phyloP scores from a whole-genome alignment of 2,797 vertebrate genomes.

The Hydrocynus forskahlii region DNA sequence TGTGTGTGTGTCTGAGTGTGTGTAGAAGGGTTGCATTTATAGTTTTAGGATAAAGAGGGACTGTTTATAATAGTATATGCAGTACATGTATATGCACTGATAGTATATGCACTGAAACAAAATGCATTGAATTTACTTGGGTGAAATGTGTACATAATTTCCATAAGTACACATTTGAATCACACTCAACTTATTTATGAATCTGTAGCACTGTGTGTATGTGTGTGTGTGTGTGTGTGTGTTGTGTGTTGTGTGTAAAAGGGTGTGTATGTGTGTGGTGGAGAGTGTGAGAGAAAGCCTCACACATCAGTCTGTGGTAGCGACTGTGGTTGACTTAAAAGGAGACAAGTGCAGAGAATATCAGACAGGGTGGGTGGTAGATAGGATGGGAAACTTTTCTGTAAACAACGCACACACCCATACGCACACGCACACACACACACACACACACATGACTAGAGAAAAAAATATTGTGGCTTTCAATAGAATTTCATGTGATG shows the following conservation, averaged over 20 bases:
- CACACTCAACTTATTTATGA: too few species aligned
- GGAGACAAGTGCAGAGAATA: conserved; percentile 38
- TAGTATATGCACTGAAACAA: background rate
- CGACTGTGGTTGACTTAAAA: conserved; percentile 61
- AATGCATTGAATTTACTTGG: too few species aligned
- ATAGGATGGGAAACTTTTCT: conserved; percentile 45
- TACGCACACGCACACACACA: background rate
- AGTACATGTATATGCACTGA: background rate
- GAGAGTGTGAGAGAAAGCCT: conserved; percentile 34
- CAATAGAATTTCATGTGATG: conserved; percentile 15
- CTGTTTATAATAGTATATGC: too few species aligned
- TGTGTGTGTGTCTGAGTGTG: conserved; percentile 51
- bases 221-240: too few species aligned
- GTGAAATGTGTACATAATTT: too few species aligned
- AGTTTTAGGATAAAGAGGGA: too few species aligned
- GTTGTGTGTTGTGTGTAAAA: conserved; percentile 27
- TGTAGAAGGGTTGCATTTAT: too few species aligned
- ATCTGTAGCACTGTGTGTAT: too few species aligned
- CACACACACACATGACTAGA: too few species aligned
- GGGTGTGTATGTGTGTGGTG: conserved; percentile 38
- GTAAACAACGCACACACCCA: conserved; percentile 15
- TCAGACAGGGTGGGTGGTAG: conserved; percentile 53
- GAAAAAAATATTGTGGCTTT: conserved; percentile 7
- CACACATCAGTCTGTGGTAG: conserved; percentile 55
- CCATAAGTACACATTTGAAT: background rate